A percentile compares a stretch with the other conserved stretches of the same genome.
phyloP scores from a whole-genome alignment of 2,113 vertebrate genomes.

The Motacilla tschutschensis region DNA sequence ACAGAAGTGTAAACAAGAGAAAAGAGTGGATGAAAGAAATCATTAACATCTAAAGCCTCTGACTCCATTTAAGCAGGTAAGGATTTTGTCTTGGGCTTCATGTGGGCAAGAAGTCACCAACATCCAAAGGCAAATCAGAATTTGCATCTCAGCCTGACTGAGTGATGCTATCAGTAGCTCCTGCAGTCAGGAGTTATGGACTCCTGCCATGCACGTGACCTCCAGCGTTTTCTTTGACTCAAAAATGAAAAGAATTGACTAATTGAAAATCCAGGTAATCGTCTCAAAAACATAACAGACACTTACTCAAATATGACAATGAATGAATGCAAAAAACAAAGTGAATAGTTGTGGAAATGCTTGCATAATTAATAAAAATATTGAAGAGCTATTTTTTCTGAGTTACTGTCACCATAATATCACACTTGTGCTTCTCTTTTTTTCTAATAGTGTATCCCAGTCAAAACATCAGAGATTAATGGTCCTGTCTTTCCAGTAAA shows the following conservation, averaged over 20 bases:
- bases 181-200: background rate
- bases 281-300: background rate
- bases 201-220: background rate
- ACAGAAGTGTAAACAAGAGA: background rate
- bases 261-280: background rate
- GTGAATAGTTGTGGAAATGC: background rate
- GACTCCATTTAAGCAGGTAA: background rate
- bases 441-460: background rate
- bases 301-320: background rate
- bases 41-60: slow-evolving; percentile 11
- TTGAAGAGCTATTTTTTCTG: background rate
- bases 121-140: background rate
- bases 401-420: background rate
- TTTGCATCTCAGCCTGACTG: background rate
- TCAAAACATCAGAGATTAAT: background rate
- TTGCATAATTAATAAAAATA: background rate
- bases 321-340: background rate
- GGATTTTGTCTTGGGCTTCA: background rate
- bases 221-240: background rate
- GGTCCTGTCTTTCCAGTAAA: background rate
- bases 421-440: background rate
- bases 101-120: background rate
- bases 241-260: background rate
- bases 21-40: slow-evolving; percentile 48
- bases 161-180: background rate